Conservation (phyloP, 1,140 invertebrate genomes). For the Drosophila takahashii region DNA sequence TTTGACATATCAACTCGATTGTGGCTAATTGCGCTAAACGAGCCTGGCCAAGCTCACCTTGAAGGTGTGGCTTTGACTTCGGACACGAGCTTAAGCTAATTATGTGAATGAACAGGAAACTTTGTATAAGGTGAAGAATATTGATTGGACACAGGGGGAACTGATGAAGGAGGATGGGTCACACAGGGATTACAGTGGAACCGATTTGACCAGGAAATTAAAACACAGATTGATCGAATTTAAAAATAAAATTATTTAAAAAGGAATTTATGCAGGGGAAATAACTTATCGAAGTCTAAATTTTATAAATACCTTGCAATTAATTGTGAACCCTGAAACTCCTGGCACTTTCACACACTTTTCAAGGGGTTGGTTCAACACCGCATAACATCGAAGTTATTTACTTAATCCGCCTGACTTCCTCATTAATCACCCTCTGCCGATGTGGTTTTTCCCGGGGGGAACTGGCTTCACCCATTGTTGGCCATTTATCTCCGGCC, state of each 20-base stretch:
- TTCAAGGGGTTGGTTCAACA: background rate
- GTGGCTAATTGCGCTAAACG: slow-evolving; percentile 83
- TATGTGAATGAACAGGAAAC: slow-evolving; percentile 18
- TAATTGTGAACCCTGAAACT: background rate
- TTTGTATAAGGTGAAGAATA: slow-evolving; percentile 9
- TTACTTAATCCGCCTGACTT: slow-evolving; percentile 25
- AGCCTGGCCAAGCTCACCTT: slow-evolving; percentile 47
- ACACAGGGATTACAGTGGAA: background rate
- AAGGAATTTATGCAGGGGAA: background rate
- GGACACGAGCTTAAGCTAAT: slow-evolving; percentile 46
- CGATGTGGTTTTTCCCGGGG: slow-evolving; percentile 1
- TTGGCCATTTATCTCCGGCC: slow-evolving; percentile 63
- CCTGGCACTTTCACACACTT: slow-evolving; percentile 13
- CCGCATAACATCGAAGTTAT: slow-evolving; percentile 11
- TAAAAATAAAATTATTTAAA: no score
- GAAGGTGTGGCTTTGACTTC: slow-evolving; percentile 43
- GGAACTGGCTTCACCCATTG: slow-evolving; percentile 40
- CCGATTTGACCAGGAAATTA: no score
- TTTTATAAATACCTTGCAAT: background rate
- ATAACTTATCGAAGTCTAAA: background rate
- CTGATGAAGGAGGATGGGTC: slow-evolving; percentile 13
- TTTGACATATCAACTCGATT: slow-evolving; percentile 82
- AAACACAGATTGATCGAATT: no score
- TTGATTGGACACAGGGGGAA: slow-evolving; percentile 7
- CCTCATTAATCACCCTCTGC: slow-evolving; percentile 55